Evolutionary conservation across 2,113 vertebrate species (phyloP), one percentile per base, ranked within the genome.

Genomic region (Lophius piscatorius): DNA sequence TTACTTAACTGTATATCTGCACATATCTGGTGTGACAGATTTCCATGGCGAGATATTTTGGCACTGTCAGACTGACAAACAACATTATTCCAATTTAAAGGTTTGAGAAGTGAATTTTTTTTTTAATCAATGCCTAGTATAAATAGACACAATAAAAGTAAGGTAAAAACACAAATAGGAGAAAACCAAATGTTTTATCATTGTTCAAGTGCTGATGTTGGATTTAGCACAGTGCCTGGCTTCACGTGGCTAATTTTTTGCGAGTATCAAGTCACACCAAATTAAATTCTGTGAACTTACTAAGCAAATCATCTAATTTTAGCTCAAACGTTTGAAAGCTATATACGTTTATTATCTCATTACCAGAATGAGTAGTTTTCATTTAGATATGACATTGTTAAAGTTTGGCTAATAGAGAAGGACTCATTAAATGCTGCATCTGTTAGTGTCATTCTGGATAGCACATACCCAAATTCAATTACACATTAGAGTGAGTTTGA

Each of bases 1-100:
- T 41, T 64, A 28, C 35, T 61, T 24, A 56, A 20, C 26, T 13
- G n/a, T n/a, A 58, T 36, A 61, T 41, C 17, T 63, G 21, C 28
- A 45, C n/a, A 28, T 24, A n/a, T 12, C 45, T 12, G 22, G 22
- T 6, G 2, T n/a, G 35, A n/a, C 34, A 48, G 4, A 5, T 57
- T 23, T 10, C 29, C 11, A 3, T 31, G 29, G 11, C 5, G 1
- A 10, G 5, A 9, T 1, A 29, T 35, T 4, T 12, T 29, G 4
- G 22, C 13, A 13, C 20, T 6, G 10, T 39, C 18, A 38, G 20
- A 12, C 10, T 33, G 17, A 16, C n/a, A 6, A 31, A 23, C 17
- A 9, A 29, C 6, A 21, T 9, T 12, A 23, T 12, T 24, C 2
- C 0, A 17, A 17, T 42, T 4, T 18, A 23, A 9, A 48, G 17